Evolutionary conservation across 2,888 invertebrate genomes (phyloP).

Genomic region (Coelopa pilipes): DNA sequence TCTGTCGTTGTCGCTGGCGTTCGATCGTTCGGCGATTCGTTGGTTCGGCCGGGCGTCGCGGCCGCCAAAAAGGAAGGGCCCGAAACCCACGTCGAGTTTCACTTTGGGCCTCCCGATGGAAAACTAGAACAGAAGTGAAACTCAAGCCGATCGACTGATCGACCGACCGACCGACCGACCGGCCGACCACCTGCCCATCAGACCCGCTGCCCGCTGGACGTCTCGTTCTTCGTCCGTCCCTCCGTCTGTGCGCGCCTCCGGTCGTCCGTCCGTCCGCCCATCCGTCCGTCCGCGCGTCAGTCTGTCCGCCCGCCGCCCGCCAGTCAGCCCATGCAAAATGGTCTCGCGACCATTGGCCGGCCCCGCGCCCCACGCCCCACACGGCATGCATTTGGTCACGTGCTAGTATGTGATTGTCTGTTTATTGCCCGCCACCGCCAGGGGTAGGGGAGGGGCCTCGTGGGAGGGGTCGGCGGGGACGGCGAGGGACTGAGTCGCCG

Average conservation of each 20-base stretch:
- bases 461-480: background rate
- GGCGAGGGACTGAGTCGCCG: background rate
- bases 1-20: too few relatives aligned
- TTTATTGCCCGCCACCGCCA: constrained; percentile 12
- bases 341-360: constrained; percentile 9
- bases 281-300: background rate
- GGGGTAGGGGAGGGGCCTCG: background rate
- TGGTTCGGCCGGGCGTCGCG: background rate
- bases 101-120: constrained; percentile 44
- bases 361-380: constrained; percentile 2
- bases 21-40: too few relatives aligned
- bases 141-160: too few relatives aligned
- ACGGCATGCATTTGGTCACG: constrained; percentile 39
- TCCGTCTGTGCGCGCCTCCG: background rate
- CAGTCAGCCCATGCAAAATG: constrained; percentile 32
- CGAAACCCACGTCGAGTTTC: constrained; percentile 41
- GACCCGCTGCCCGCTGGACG: background rate
- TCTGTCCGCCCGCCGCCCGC: background rate
- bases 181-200: constrained; percentile 9
- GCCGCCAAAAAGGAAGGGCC: background rate
- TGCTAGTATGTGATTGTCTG: constrained; percentile 41
- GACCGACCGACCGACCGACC: too few relatives aligned
- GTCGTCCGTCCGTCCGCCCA: background rate
- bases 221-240: too few relatives aligned
- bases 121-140: constrained; percentile 65